A percentile compares a stretch with the other conserved stretches of the same genome.
phyloP scores from a whole-genome alignment of 2,888 invertebrate species.

The Calephelis perditalis region DNA sequence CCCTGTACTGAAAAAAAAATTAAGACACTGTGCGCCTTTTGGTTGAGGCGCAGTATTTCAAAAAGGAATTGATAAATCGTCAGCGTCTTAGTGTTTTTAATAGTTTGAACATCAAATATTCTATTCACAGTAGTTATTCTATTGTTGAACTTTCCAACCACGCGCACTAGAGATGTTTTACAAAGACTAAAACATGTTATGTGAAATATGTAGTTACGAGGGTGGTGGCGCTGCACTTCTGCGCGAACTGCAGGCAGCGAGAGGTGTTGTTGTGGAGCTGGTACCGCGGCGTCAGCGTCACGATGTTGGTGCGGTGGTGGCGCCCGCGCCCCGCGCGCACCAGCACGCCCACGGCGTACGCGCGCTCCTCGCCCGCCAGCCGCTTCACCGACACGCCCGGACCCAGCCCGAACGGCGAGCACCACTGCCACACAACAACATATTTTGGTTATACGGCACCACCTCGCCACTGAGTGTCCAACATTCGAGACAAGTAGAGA shows the following conservation, averaged over 20 bases:
- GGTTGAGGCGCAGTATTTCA: too few relatives aligned
- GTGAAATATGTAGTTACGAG: conserved; percentile 59
- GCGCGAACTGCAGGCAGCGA: conserved; percentile 90
- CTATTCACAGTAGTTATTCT: too few relatives aligned
- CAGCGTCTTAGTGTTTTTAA: too few relatives aligned
- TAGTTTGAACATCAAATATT: too few relatives aligned
- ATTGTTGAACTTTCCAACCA: too few relatives aligned
- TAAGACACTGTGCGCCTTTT: too few relatives aligned
- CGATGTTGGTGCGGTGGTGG: conserved; percentile 93
- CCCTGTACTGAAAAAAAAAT: too few relatives aligned
- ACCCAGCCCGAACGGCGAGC: conserved; percentile 90
- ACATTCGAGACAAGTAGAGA: too few relatives aligned
- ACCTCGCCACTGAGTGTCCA: not conserved
- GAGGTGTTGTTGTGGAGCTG: conserved; percentile 93
- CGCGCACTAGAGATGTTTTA: not conserved
- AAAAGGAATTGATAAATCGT: too few relatives aligned
- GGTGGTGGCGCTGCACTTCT: conserved; percentile 88
- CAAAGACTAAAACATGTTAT: not conserved
- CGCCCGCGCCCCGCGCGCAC: conserved; percentile 92
- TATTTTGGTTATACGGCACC: not conserved
- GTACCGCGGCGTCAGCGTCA: conserved; percentile 94
- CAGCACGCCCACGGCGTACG: conserved; percentile 92
- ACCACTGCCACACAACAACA: conserved; percentile 79
- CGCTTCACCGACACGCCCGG: conserved; percentile 85
- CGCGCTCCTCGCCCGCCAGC: conserved; percentile 78